phyloP scores from a whole-genome alignment of 92 coral and sea anemone genomes.

The Pocillopora meandrina region DNA sequence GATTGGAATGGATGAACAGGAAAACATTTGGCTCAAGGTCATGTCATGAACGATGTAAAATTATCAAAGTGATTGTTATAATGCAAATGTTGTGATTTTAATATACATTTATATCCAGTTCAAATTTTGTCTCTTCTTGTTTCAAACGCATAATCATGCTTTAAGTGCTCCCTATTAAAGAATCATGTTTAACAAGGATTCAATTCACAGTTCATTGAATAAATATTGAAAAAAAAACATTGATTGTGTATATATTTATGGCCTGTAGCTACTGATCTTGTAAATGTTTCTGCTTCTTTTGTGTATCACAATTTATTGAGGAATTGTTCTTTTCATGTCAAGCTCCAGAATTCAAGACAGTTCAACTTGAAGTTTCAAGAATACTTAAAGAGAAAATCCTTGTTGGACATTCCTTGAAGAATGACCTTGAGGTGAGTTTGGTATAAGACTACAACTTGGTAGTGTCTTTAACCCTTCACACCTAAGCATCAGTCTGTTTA shows the following conservation, averaged over 20 bases:
- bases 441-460: not conserved
- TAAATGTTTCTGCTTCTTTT: no score
- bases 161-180: no score
- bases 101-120: no score
- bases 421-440: slow-evolving; percentile 75
- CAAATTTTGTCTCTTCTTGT: no score
- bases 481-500: no score
- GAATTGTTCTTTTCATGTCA: not conserved
- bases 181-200: no score
- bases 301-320: not conserved
- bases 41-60: not conserved
- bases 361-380: slow-evolving; percentile 84
- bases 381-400: slow-evolving; percentile 74
- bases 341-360: slow-evolving; percentile 85
- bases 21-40: not conserved
- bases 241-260: no score
- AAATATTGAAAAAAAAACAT: no score
- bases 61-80: not conserved
- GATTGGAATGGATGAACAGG: no score
- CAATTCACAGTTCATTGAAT: no score
- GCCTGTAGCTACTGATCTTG: not conserved
- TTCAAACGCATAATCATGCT: no score
- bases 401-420: slow-evolving; percentile 85
- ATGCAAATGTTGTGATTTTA: not conserved
- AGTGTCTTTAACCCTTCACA: no score